Evolutionary conservation across 2,888 invertebrate species (phyloP), one percentile per base, ranked within the genome.

Genomic region (Scaptomyza reducta): DNA sequence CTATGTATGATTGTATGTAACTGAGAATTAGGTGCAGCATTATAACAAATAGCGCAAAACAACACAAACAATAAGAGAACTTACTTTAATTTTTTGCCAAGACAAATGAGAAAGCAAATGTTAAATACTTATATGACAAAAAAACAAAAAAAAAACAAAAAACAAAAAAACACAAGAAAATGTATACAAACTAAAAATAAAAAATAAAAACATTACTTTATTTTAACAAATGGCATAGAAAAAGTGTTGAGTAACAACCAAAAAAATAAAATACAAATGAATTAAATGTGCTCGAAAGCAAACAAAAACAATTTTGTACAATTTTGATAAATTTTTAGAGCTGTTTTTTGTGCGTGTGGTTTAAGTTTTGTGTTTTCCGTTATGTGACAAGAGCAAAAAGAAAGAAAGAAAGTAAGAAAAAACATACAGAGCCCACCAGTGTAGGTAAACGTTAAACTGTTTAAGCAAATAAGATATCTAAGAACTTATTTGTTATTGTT

Each of bases 321-420:
- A 70, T 88, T 88, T 87, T 87, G 74, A 88, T 87, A 87, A 68
- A 85, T 83, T 83, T 87, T 87, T 85, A 78, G 80, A 87, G 71
- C 74, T 72, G 69, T 80, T 72, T 74, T 82, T 75, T 71, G 66
- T 79, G 67, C 53, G 74, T 77, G 71, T 74, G 70, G 71, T 77
- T 66, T 64, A 63, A 46, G 53, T 72, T 70, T 61, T 69, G 66
- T 53, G 38, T 73, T 76, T 67, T 40, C 53, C 55, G 47, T 66
- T 70, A 27, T 49, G 56, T 77, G 65, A 69, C 80, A 82, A 78
- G 60, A 75, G 65, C 62, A 68, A 65, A 41, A 54, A 67, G 44
- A 50, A 49, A 41, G 31, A 55, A 55, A 56, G 62, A 58, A 62
- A 63, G 63, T 70, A 53, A 65, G 51, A 33, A 47, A 47, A 41